Evolutionary conservation across 2,888 invertebrate species (phyloP).

Genomic region (Aphidoletes aphidimyza): DNA sequence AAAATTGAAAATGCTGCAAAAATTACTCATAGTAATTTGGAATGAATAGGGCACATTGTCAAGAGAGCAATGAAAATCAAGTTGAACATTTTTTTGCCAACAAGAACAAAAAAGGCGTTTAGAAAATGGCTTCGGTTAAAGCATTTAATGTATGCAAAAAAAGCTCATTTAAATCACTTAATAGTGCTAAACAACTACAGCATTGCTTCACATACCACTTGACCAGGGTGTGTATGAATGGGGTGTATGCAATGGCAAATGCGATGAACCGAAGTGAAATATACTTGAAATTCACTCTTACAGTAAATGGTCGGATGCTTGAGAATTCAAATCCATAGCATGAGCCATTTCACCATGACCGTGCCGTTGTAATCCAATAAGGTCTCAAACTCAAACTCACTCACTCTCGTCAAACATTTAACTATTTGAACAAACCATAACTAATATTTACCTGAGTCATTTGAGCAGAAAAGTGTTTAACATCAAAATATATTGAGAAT

Average conservation of each 20-base stretch:
- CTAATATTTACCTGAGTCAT: constrained; percentile 40
- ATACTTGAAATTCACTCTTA: too few relatives aligned
- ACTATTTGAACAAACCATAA: constrained; percentile 27
- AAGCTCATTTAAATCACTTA: constrained; percentile 2
- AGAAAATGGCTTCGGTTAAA: not conserved
- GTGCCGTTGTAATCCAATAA: constrained; percentile 7
- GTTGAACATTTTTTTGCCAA: too few relatives aligned
- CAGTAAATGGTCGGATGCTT: not conserved
- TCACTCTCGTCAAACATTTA: not conserved
- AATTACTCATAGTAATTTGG: too few relatives aligned
- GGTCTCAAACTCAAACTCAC: not conserved
- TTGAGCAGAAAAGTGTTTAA: constrained; percentile 43
- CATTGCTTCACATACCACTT: not conserved
- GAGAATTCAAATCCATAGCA: not conserved
- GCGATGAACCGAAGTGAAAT: too few relatives aligned
- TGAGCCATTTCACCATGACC: not conserved
- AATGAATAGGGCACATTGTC: too few relatives aligned
- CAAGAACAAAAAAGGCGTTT: not conserved
- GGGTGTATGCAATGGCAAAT: too few relatives aligned
- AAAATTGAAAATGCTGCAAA: too few relatives aligned
- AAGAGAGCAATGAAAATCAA: too few relatives aligned
- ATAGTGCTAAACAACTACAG: not conserved
- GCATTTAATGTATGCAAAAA: not conserved
- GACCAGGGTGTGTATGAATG: not conserved
- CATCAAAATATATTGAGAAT: constrained; percentile 23